Percentiles rank a stretch among this genome's conserved stretches.
Conservation (phyloP, 2,113 vertebrate species). For the Tinamus guttatus region DNA sequence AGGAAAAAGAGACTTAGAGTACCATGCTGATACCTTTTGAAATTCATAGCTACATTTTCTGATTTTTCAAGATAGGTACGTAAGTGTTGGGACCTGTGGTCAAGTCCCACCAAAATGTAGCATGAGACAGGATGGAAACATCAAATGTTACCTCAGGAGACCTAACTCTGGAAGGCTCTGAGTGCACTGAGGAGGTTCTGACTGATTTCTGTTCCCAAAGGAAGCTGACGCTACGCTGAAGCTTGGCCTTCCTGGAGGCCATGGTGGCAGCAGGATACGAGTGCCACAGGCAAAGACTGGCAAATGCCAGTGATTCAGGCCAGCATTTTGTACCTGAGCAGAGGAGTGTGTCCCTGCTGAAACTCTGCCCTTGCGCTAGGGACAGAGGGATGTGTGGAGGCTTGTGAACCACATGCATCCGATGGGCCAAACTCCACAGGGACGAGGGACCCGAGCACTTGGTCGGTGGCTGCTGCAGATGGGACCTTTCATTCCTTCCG, state of each 20-base stretch:
- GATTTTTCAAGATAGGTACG: accelerated
- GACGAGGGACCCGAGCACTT: background rate
- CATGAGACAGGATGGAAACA: background rate
- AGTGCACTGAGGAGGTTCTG: background rate
- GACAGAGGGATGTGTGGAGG: background rate
- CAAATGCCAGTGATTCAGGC: background rate
- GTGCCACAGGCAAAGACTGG: background rate
- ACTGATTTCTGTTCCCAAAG: background rate
- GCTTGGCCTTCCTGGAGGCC: background rate
- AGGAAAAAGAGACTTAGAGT: background rate
- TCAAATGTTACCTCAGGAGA: background rate
- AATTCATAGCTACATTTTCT: background rate
- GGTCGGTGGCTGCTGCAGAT: background rate
- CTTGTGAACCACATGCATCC: accelerated
- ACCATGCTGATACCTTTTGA: background rate
- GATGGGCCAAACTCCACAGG: background rate
- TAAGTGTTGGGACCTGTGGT: background rate
- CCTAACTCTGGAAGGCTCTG: background rate
- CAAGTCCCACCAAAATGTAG: background rate
- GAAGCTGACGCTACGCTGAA: background rate
- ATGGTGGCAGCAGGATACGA: background rate
- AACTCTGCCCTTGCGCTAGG: background rate
- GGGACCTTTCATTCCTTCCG: background rate
- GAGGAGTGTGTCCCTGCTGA: background rate
- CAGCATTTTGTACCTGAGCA: background rate